These are phyloP conservation scores for Apus apus DNA, from an alignment of 2,113 vertebrate genomes.

Conservation along the genomic window DNA sequence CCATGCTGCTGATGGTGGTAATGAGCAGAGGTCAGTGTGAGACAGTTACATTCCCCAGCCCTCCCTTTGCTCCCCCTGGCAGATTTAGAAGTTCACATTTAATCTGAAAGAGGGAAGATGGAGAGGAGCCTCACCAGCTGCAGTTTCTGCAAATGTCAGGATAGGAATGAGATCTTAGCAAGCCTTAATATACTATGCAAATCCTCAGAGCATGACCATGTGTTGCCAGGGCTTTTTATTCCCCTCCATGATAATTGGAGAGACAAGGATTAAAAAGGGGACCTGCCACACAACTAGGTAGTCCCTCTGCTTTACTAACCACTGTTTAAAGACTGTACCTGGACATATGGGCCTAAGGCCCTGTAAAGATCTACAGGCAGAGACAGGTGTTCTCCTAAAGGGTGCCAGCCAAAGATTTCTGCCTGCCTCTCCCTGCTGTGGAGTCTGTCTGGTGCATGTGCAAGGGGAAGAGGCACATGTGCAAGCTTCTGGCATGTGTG, in stretches of 20 bases:
- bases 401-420: not conserved
- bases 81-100: constrained; percentile 34
- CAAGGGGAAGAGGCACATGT: not conserved
- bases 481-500: not conserved
- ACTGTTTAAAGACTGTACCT: not conserved
- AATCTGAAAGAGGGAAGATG: constrained; percentile 33
- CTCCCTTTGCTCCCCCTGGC: not conserved
- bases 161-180: constrained; percentile 36
- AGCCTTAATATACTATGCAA: constrained; percentile 54
- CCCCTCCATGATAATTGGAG: not conserved
- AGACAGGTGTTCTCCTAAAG: not conserved
- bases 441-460: not conserved
- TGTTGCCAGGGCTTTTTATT: constrained; percentile 23
- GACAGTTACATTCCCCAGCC: not conserved
- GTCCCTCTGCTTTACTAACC: not conserved
- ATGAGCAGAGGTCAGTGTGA: rapidly evolving
- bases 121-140: not conserved
- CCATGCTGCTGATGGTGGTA: not conserved
- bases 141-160: constrained; percentile 54
- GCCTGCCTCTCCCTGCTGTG: not conserved
- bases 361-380: not conserved
- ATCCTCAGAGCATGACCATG: not conserved
- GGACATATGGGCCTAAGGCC: not conserved
- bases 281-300: not conserved
- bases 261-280: constrained; percentile 32